A percentile compares a stretch with the other conserved stretches of the same genome.
Evolutionary conservation across 2,113 vertebrate species (phyloP).

Genomic region (Vulpes lagopus): DNA sequence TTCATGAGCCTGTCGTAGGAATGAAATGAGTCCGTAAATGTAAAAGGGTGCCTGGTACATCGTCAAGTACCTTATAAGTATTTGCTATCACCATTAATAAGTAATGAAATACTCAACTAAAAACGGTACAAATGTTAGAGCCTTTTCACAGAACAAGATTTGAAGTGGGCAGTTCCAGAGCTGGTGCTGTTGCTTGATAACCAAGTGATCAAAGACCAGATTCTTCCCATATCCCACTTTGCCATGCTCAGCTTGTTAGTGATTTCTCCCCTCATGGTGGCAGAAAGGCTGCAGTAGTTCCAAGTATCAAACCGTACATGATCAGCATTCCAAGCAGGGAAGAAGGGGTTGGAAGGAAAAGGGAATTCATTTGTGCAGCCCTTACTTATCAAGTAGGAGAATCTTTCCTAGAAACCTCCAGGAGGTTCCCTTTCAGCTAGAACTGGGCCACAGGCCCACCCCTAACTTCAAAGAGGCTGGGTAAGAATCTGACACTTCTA

Average conservation of each 20-base stretch:
- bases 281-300: not conserved
- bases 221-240: not conserved
- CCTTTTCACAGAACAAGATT: not conserved
- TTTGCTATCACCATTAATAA: slow-evolving; percentile 12
- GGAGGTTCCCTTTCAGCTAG: not conserved
- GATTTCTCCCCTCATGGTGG: not conserved
- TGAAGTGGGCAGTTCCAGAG: not conserved
- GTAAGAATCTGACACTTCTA: not conserved
- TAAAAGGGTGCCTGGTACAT: not conserved
- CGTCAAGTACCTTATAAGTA: not conserved
- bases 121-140: not conserved
- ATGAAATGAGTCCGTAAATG: not conserved
- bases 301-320: not conserved
- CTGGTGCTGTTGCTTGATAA: not conserved
- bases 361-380: not conserved
- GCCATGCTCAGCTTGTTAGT: not conserved
- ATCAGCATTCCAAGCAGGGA: not conserved
- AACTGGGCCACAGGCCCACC: not conserved
- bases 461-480: not conserved
- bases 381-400: not conserved
- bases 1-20: not conserved
- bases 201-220: not conserved
- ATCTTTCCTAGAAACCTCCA: not conserved
- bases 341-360: not conserved
- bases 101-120: not conserved